Base-by-base conservation (phyloP, 1,140 invertebrate genomes). In the Doryteuthis pealeii region DNA sequence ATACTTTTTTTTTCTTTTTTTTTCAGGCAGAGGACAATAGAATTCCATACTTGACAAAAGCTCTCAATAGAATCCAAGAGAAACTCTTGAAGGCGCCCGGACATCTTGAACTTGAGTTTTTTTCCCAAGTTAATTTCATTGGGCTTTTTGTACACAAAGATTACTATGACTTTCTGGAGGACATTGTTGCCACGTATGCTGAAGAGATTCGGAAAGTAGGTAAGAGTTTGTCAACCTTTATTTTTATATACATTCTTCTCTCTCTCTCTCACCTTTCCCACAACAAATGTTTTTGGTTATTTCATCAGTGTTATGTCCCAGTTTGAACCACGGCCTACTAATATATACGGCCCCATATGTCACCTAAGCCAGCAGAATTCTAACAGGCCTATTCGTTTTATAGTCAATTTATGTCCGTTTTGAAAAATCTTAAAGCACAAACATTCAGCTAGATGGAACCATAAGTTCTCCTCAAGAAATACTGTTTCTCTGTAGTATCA, bases 121-220 rank as follows among this genome's bases (percentile, higher is more conserved):
- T 79, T 35, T 78, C 76, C 31, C 78, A 82, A 69, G 76, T 70
- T 5, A 81, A 79, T 70, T 82, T 79, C 68, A 82, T 85, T 35
- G 82, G 81, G 30, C 74, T 83, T n/a, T 84, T 85, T 79, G 77
- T 82, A 18, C 72, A 74, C n/a, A 78, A 79, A 26, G 31, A 70
- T 1, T 77, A 79, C 71, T 80, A 83, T 70, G 73, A 76, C 35
- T 83, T 75, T 58, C 72, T 83, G 8, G 77, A 80, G 31, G 77
- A 83, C 1, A 35, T 82, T 22, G 78, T 81, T 33, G 73, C 69
- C 15, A 31, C 76, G 32, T 82, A 82, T 76, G 74, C 78, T 4
- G 74, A 67, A 65, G 77, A 79, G 58, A 62, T 80, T 49, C 79
- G 77, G 31, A 77, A 77, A 67, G 70, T 68, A 71, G 82, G 82